phyloP scores from a whole-genome alignment of 92 coral and sea anemone genomes.

The Umimayanthus chanpuru region DNA sequence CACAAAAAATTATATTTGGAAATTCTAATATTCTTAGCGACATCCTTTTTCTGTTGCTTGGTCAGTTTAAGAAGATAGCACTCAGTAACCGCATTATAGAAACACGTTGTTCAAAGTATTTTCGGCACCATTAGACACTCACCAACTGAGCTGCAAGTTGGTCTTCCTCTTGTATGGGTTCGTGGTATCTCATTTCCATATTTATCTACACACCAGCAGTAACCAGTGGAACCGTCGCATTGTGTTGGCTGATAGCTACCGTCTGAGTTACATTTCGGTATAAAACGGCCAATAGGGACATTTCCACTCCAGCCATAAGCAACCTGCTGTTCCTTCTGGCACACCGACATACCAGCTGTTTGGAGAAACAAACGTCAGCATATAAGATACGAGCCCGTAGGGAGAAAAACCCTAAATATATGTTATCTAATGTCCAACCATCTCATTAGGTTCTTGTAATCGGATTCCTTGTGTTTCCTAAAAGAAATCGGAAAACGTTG shows the following conservation, averaged over 20 bases:
- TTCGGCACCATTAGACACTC: background rate
- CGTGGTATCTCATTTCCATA: slow-evolving; percentile 47
- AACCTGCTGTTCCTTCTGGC: slow-evolving; percentile 40
- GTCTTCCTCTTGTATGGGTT: slow-evolving; percentile 46
- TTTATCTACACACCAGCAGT: slow-evolving; percentile 59
- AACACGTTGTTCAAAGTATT: background rate
- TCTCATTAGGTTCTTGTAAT: too few relatives aligned
- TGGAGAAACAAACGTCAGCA: background rate
- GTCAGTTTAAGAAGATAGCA: background rate
- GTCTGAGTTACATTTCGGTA: slow-evolving; percentile 30
- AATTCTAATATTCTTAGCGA: background rate
- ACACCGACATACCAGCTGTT: slow-evolving; percentile 44
- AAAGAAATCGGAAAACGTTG: too few relatives aligned
- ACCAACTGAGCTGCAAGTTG: slow-evolving; percentile 40
- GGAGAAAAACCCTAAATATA: background rate
- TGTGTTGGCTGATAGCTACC: slow-evolving; percentile 47
- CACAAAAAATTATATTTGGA: background rate
- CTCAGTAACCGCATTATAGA: too few relatives aligned
- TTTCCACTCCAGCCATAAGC: slow-evolving; percentile 40
- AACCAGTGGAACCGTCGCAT: slow-evolving; percentile 44
- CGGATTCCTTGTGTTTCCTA: too few relatives aligned
- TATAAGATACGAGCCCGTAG: background rate
- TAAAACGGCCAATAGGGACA: slow-evolving; percentile 20
- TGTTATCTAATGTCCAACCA: too few relatives aligned
- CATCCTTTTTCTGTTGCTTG: too few relatives aligned